A percentile compares a stretch with the other conserved stretches of the same genome.
phyloP scores from a whole-genome alignment of 2,113 vertebrate genomes.

The Cettia cetti region DNA sequence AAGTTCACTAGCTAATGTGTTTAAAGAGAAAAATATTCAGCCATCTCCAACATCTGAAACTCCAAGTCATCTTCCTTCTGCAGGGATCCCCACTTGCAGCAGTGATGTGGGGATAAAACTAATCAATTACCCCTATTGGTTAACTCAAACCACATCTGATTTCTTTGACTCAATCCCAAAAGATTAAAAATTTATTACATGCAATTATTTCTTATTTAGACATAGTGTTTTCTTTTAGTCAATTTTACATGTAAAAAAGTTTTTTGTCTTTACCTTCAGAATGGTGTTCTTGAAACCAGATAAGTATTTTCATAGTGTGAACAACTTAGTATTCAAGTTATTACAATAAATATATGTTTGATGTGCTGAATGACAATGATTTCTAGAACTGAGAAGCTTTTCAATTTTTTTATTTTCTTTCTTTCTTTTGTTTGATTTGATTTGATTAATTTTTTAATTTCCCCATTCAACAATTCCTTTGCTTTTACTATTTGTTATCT shows the following conservation, averaged over 20 bases:
- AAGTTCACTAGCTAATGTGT: rapidly evolving
- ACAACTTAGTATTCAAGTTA: background rate
- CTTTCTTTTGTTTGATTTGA: background rate
- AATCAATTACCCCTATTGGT: background rate
- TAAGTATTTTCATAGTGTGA: background rate
- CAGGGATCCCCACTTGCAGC: background rate
- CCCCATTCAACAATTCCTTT: background rate
- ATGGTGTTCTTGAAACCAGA: background rate
- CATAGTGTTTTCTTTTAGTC: background rate
- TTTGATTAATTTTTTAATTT: background rate
- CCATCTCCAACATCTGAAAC: background rate
- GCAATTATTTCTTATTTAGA: background rate
- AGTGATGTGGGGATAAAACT: background rate
- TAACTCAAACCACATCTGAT: background rate
- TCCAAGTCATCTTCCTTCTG: background rate
- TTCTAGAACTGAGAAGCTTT: background rate
- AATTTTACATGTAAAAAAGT: background rate
- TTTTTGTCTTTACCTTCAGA: background rate
- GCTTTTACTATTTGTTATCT: background rate
- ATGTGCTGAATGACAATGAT: background rate
- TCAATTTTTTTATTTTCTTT: background rate
- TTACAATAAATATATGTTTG: background rate
- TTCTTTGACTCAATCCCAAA: background rate
- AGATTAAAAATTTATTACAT: background rate
- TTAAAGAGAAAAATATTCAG: background rate